Percentiles rank a stretch among this genome's conserved stretches.
Evolutionary conservation across 2,888 invertebrate genomes (phyloP).

Genomic region (Ctena decussata): DNA sequence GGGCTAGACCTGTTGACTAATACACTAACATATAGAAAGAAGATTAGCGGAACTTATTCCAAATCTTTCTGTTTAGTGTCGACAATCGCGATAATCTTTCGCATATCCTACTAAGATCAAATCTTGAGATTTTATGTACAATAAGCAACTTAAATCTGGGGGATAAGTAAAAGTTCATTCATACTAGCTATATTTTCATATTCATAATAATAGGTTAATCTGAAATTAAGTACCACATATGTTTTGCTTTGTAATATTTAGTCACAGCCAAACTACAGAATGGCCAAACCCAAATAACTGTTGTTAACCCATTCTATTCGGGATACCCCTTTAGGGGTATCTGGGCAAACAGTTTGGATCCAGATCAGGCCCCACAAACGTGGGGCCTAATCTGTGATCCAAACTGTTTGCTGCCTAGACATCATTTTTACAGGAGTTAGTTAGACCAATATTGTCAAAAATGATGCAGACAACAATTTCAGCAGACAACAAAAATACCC

Average conservation of each 20-base stretch:
- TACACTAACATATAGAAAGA: not conserved
- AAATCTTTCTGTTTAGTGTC: not conserved
- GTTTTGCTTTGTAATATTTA: not conserved
- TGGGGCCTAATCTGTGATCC: too few species aligned
- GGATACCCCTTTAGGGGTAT: too few species aligned
- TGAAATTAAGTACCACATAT: not conserved
- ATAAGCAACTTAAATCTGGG: not conserved
- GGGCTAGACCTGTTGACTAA: not conserved
- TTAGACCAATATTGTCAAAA: too few species aligned
- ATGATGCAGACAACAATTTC: too few species aligned
- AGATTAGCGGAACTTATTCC: not conserved
- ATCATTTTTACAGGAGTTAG: too few species aligned
- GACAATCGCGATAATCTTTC: not conserved
- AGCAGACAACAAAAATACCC: too few species aligned
- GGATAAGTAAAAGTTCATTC: constrained; percentile 11
- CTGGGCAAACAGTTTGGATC: too few species aligned
- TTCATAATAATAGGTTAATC: not conserved
- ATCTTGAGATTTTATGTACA: not conserved
- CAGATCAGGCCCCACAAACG: too few species aligned
- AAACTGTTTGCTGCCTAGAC: too few species aligned
- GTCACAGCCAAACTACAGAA: not conserved
- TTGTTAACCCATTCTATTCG: too few species aligned
- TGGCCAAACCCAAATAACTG: too few species aligned
- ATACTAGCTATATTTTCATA: not conserved
- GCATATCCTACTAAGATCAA: constrained; percentile 16